A percentile compares a stretch with the other conserved stretches of the same genome.
These are phyloP conservation scores for Taenaris catops DNA, from an alignment of 2,888 invertebrate genomes.

Conservation along the genomic window DNA sequence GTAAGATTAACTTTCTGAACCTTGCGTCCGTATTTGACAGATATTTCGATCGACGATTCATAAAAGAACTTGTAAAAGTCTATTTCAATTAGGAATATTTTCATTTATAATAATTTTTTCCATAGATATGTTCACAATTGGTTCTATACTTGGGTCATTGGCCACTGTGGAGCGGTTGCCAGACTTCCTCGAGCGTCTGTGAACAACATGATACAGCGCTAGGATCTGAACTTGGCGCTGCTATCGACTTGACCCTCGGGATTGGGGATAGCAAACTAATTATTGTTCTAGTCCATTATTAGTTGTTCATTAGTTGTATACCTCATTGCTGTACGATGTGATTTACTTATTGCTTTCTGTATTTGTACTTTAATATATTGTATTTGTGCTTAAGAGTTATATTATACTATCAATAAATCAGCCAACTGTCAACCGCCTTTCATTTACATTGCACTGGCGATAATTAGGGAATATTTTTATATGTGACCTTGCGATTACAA, in stretches of 20 bases:
- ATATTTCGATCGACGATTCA: no score
- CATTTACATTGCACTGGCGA: no score
- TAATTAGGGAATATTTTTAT: no score
- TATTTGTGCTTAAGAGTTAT: no score
- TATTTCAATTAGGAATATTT: no score
- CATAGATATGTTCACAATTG: constrained; percentile 88
- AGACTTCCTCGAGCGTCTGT: constrained; percentile 92
- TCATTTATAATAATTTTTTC: not conserved
- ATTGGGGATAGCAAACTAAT: constrained; percentile 61
- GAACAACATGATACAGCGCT: constrained; percentile 94
- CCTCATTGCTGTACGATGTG: constrained; percentile 5
- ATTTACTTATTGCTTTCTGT: no score
- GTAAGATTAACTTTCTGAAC: no score
- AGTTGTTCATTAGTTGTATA: constrained; percentile 27
- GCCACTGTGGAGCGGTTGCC: constrained; percentile 94
- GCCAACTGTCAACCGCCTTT: no score
- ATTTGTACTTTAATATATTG: no score
- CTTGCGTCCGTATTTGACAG: no score
- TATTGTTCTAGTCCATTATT: constrained; percentile 71
- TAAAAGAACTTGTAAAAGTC: not conserved
- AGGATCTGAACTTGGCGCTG: constrained; percentile 85
- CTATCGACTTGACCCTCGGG: constrained; percentile 67
- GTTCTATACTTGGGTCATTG: constrained; percentile 97
- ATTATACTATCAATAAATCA: no score
- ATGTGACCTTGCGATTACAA: no score